These are phyloP conservation scores for Gobionotothen gibberifrons DNA, from an alignment of 2,797 vertebrate species.

Conservation along the genomic window DNA sequence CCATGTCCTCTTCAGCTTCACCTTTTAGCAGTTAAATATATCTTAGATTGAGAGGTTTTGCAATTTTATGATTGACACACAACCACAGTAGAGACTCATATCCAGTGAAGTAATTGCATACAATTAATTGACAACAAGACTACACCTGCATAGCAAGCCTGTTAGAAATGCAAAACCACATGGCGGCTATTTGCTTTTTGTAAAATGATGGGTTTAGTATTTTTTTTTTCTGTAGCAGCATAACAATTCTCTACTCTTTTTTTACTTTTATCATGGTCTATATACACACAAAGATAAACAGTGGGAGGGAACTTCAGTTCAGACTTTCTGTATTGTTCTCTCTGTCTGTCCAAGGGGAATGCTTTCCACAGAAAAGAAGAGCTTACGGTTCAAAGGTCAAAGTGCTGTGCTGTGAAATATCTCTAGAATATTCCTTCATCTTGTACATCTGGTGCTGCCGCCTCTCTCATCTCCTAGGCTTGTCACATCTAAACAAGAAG, in stretches of 20 bases:
- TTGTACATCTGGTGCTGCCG: slow-evolving; percentile 76
- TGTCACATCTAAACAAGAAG: slow-evolving; percentile 90
- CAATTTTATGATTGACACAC: slow-evolving; percentile 68
- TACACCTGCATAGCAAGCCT: slow-evolving; percentile 73
- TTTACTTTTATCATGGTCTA: slow-evolving; percentile 74
- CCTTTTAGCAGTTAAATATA: slow-evolving; percentile 71
- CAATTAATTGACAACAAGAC: slow-evolving; percentile 73
- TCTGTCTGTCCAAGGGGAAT: slow-evolving; percentile 89
- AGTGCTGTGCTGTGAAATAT: slow-evolving; percentile 94
- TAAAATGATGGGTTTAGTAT: slow-evolving; percentile 71
- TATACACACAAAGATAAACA: slow-evolving; percentile 79
- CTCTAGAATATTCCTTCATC: slow-evolving; percentile 92
- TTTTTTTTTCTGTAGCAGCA: slow-evolving; percentile 85
- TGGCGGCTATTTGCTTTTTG: slow-evolving; percentile 67
- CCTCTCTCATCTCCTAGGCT: slow-evolving; percentile 95
- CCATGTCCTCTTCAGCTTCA: slow-evolving; percentile 64
- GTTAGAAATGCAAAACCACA: slow-evolving; percentile 78
- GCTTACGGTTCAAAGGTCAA: slow-evolving; percentile 89
- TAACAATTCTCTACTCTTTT: slow-evolving; percentile 78
- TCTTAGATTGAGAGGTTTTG: slow-evolving; percentile 66
- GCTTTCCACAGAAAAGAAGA: slow-evolving; percentile 86
- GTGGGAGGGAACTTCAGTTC: slow-evolving; percentile 73
- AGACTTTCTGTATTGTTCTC: slow-evolving; percentile 69
- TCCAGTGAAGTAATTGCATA: slow-evolving; percentile 86
- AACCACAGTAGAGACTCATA: slow-evolving; percentile 81